phyloP scores from a whole-genome alignment of 2,113 vertebrate species.

The Isurus oxyrinchus region DNA sequence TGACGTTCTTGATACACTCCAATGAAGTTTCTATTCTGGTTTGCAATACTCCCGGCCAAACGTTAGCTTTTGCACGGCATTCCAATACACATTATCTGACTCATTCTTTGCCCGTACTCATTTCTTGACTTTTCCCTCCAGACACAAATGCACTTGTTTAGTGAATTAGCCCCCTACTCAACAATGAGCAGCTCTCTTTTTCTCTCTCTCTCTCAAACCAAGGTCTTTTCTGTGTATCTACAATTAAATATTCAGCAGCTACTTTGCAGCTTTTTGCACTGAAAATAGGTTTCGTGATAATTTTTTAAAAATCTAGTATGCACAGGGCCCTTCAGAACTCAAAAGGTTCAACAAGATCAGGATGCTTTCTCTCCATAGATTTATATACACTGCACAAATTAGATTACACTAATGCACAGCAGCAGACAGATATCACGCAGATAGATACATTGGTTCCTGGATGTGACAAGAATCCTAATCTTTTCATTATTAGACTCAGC shows the following conservation, averaged over 20 bases:
- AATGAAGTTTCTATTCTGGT: background rate
- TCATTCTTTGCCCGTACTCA: background rate
- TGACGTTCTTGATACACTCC: background rate
- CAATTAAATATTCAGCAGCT: background rate
- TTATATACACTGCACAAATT: background rate
- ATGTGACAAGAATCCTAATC: background rate
- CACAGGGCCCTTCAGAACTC: background rate
- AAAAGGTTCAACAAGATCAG: background rate
- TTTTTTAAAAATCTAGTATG: background rate
- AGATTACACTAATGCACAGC: constrained; percentile 14
- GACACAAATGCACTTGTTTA: background rate
- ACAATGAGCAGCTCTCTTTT: background rate
- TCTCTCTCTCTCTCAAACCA: too few relatives aligned
- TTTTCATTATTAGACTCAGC: background rate
- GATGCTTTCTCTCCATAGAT: background rate
- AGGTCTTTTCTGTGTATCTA: background rate
- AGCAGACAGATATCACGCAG: background rate
- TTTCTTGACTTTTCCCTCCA: background rate
- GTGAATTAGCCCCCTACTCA: background rate
- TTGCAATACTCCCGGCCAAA: background rate
- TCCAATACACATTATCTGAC: background rate
- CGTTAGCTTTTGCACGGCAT: background rate
- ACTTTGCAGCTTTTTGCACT: background rate
- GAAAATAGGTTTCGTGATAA: background rate
- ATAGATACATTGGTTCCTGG: background rate